phyloP scores from a whole-genome alignment of 2,797 vertebrate species.

The Sebastes cheni region DNA sequence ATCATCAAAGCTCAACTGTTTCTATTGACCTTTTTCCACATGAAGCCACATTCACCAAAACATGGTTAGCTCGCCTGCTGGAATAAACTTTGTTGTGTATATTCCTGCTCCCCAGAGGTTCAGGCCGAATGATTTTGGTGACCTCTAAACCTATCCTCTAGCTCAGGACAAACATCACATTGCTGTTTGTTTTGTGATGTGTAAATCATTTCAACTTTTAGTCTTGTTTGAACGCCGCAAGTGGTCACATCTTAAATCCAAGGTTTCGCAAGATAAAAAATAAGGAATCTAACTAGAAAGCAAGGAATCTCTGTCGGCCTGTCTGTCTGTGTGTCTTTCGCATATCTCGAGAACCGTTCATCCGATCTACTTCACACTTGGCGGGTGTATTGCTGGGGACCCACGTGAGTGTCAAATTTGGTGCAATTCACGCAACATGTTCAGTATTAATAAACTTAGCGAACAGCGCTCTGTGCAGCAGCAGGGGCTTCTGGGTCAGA shows the following conservation, averaged over 20 bases:
- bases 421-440: too few species aligned
- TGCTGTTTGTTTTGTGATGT: too few species aligned
- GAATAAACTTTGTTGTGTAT: not conserved
- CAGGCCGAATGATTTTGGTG: not conserved
- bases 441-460: too few species aligned
- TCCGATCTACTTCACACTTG: not conserved
- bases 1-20: not conserved
- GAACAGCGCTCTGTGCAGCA: too few species aligned
- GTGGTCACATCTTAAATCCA: not conserved
- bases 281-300: not conserved
- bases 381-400: too few species aligned
- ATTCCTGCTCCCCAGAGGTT: not conserved
- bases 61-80: not conserved
- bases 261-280: not conserved
- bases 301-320: not conserved
- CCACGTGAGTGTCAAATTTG: too few species aligned
- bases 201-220: not conserved
- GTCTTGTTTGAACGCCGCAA: not conserved
- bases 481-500: not conserved
- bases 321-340: not conserved
- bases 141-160: not conserved
- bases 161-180: too few species aligned
- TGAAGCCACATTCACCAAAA: constrained; percentile 33
- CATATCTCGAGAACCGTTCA: not conserved
- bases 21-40: not conserved